Evolutionary conservation across 1,140 invertebrate species (phyloP).

Genomic region (Eulimnadia texana): DNA sequence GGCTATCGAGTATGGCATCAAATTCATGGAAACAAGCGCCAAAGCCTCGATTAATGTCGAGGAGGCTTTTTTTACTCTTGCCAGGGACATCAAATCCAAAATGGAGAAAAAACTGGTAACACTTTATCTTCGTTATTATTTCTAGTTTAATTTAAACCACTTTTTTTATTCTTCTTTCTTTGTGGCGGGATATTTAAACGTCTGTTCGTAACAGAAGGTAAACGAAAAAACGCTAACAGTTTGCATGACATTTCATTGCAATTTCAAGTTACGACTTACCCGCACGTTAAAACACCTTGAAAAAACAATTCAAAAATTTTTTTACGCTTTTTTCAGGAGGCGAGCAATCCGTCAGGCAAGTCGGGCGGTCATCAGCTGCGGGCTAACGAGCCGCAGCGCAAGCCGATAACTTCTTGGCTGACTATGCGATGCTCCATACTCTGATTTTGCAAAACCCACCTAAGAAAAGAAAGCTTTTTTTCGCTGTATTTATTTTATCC

Average conservation of each 20-base stretch:
- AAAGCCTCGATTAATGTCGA: conserved; percentile 83
- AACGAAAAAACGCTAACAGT: no score
- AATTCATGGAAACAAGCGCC: conserved; percentile 86
- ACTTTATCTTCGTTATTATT: conserved; percentile 16
- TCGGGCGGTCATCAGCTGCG: conserved; percentile 54
- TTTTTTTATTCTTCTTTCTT: background rate
- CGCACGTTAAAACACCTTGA: conserved; percentile 13
- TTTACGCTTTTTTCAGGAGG: conserved; percentile 41
- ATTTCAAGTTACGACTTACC: no score
- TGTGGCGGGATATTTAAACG: conserved; percentile 1
- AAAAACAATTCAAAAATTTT: conserved; percentile 5
- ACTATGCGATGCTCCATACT: conserved; percentile 50
- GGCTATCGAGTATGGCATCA: conserved; percentile 79
- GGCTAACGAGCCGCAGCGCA: conserved; percentile 50
- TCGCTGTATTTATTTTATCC: background rate
- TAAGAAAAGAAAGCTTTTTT: no score
- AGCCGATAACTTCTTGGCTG: conserved; percentile 50
- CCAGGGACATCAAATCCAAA: conserved; percentile 85
- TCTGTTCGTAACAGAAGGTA: conserved; percentile 4
- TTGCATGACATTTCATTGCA: no score
- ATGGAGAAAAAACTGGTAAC: conserved; percentile 89
- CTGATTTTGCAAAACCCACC: conserved; percentile 34
- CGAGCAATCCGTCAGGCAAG: conserved; percentile 49
- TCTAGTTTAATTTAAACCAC: no score
- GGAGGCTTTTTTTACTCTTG: conserved; percentile 81